Base-by-base conservation (phyloP, 2,797 vertebrate genomes). In the Anniella stebbinsi region DNA sequence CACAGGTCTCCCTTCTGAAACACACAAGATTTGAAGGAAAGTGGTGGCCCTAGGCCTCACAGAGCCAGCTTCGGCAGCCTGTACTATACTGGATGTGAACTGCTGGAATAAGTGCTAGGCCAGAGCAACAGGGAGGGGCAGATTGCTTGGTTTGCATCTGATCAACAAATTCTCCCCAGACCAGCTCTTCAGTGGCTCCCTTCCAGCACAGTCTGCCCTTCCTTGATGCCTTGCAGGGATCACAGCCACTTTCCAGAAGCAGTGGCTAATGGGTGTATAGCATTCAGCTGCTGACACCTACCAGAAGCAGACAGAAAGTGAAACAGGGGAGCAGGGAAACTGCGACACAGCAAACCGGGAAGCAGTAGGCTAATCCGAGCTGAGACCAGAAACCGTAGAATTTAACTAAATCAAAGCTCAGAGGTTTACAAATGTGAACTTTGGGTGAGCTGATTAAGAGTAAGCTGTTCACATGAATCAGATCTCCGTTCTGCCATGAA, bases 1-100 rank as follows among this genome's bases (percentile, higher is more conserved):
- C n/a, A n/a, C n/a, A n/a, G n/a, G n/a, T n/a, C 85, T 90, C 73
- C 54, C 77, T 88, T 72, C 28, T 48, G 70, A 69, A 69, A 54
- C 25, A 38, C 33, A 36, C 41, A 38, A 51, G 72, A 51, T 67
- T 38, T 41, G 57, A 66, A 83, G 57, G 18, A 41, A 83, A 51
- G 45, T 11, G n/a, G 41, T n/a, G 38, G 70, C 38, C 66, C 30
- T 36, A n/a, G 36, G 76, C 51, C 67, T 60, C 48, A 1, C 25
- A 76, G 41, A 28, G 38, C 38, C 36, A 33, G 78, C 25, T 41
- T 57, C 21, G 78, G 45, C 15, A 30, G 18, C 57, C 30, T 69
- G 69, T 63, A 72, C 36, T n/a, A 28, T 30, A 33, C 33, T 67
- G 60, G 5, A 60, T 12, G 21, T 45, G 10, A 51, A 66, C 36